These are phyloP conservation scores for Autographa gamma DNA, from an alignment of 2,888 invertebrate genomes.

Conservation along the genomic window DNA sequence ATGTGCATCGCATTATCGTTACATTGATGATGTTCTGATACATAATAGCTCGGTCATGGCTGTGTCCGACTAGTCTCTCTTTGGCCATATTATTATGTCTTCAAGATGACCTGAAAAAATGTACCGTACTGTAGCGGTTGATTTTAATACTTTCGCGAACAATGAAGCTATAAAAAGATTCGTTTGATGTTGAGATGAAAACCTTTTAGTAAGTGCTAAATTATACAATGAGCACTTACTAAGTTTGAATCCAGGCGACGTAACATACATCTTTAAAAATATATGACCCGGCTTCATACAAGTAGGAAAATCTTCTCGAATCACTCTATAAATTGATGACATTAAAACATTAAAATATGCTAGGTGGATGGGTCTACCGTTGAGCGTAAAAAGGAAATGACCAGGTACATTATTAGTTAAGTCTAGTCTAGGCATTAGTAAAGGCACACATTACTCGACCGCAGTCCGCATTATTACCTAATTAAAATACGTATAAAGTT, in stretches of 20 bases:
- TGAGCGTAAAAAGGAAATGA: too few relatives aligned
- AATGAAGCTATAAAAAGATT: not conserved
- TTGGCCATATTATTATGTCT: not conserved
- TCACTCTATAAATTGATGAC: too few relatives aligned
- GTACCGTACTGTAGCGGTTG: not conserved
- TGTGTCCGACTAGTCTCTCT: not conserved
- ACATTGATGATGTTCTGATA: not conserved
- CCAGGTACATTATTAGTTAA: too few relatives aligned
- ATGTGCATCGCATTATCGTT: not conserved
- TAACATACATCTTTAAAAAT: too few relatives aligned
- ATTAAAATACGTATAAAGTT: not conserved
- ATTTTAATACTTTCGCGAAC: conserved; percentile 1
- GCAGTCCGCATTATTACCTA: not conserved
- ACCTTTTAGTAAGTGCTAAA: not conserved
- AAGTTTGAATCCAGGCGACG: too few relatives aligned
- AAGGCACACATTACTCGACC: not conserved
- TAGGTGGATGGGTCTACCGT: too few relatives aligned
- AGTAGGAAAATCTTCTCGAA: too few relatives aligned
- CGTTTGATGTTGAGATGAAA: not conserved
- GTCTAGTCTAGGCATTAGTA: not conserved
- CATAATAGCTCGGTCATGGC: not conserved
- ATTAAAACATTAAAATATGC: too few relatives aligned
- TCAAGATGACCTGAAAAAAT: conserved; percentile 4
- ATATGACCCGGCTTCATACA: too few relatives aligned
- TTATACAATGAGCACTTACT: not conserved